Evolutionary conservation across 2,888 invertebrate species (phyloP), one percentile per base, ranked within the genome.

Genomic region (Trisateles emortualis): DNA sequence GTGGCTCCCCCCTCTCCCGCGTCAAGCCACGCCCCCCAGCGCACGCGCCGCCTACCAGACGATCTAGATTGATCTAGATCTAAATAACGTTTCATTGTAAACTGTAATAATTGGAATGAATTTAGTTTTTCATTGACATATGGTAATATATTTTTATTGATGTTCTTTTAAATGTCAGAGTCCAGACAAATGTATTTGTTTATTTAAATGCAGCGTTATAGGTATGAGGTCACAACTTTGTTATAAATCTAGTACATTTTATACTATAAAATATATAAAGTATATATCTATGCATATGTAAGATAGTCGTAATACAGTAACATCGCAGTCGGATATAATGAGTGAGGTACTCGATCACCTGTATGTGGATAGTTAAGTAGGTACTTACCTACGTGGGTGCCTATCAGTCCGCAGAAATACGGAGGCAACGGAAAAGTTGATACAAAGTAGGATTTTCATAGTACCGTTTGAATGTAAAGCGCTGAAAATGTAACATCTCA

Each of bases 381-480:
- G 76, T 80, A 75, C 78, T 79, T 79, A 79, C 76, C 83, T 82
- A 82, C 75, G 76, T 80, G 75, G 78, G 80, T 79, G 80, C 76
- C 83, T 82, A 86, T 83, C 86, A 79, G 79, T 66, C 76, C 65
- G 81, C 80, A 85, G 89, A 88, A 89, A 87, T 88, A 88, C 89
- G 90, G 89, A 87, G 85, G 86, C 86, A 78, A 73, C 78, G 77
- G 81, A 87, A 87, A 88, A 90, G 86, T 88, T 88, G 87, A 89
- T 88, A 87, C 88, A 83, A 87, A 88, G 88, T 87, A 85, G 81
- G 83, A 86, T 87, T 88, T 89, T 85, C 88, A 86, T 82, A n/a
- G 88, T 88, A 92, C 78, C 71, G 88, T 83, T 73, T 43, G 84
- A 69, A 70, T 42, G 74, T 68, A 72, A 72, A 74, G 16, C 52